Base-by-base conservation (phyloP, 2,888 invertebrate genomes). In the Clunio marinus region DNA sequence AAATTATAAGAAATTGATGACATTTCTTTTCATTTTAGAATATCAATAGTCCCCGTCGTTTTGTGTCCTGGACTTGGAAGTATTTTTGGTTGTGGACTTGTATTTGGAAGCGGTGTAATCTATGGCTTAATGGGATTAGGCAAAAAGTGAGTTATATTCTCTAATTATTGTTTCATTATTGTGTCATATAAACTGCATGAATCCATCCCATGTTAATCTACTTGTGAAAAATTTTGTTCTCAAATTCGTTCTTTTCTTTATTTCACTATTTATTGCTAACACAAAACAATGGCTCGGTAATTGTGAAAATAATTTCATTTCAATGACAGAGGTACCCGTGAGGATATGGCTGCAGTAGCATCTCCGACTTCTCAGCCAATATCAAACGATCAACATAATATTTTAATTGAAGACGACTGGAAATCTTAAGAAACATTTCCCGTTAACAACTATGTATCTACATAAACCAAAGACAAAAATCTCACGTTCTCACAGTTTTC, bases 61-160 rank as follows among this genome's bases (percentile, higher is more conserved):
- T 76, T 96, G 71, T 91, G 91, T 78, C 81, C 86, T 71, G 86
- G 86, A 55, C 71, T 91, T 70, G 84, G 86, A 75, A 91, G 90
- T 72, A 81, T 93, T 76, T 87, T 96, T 76, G 95, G 94, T 72
- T 88, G 91, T 77, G 93, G 93, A 17, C 80, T 93, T 71, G 89
- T 97, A 75, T 91, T 96, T 78, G 86, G 83, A 24, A 92, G 94
- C 68, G 96, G 96, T 69, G 84, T 91, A 71, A 81, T 95, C 69
- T 96, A 96, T 78, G 95, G 94, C 73, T 87, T 96, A 86, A 93
- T 96, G 91, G 88, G 94, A 66, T 83, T 96, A 71, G 96, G 96
- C 72, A 93, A 88, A 81, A 96, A 96, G 95, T 96, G 81, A 88
- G 93, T 88, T 75, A 28, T 51, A 55, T 69, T 70, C 65, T 59